Base-by-base conservation (phyloP, 1,140 invertebrate species). In the Apis dorsata region DNA sequence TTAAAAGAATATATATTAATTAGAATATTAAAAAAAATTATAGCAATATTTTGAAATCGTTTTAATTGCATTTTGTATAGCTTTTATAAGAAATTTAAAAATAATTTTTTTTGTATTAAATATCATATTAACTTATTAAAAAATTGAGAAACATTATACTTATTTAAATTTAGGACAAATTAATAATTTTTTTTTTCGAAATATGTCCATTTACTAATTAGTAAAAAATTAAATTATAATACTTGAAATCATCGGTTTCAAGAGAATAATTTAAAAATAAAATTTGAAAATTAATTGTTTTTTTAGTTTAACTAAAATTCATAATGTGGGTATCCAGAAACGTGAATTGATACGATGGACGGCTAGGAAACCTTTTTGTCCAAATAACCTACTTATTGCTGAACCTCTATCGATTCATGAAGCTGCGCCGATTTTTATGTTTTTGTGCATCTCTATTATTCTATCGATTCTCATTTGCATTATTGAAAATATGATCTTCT, bases 381-480 rank as follows among this genome's bases (percentile, higher is more conserved):
- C 85, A 2, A 76, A 7, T 13, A 87, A 81, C 21, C 49, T 86
- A 11, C 60, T 90, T 10, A 59, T 87, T 28, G 86, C 81, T 1
- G 83, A 87, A 59, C 73, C 88, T 13, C n/a, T 89, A 57, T 84
- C 88, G 55, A 90, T 90, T 44, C 72, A 84, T 1, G 88, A 90
- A 79, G 81, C 86, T 34, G 69, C 66, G 0, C 84, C 88, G 8
- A 9, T 89, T 24, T 81, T 90, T 9, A 66, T 81, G 2, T 87
- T 90, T 7, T 28, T 90, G 10, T 11, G 69, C 11, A 19, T 86
- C 4, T 60, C 72, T 13, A 62, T 69, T 3, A 9, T 21, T 13
- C 11, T 90, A 19, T 74, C 88, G 7, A 15, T 88, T 9, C 21
- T 82, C 1, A 78, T 90, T 19, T 90, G 85, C 69, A 55, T 85